Percentiles rank a stretch among this genome's conserved stretches.
Evolutionary conservation across 1,140 invertebrate species (phyloP).

Genomic region (Laupala kohalensis): DNA sequence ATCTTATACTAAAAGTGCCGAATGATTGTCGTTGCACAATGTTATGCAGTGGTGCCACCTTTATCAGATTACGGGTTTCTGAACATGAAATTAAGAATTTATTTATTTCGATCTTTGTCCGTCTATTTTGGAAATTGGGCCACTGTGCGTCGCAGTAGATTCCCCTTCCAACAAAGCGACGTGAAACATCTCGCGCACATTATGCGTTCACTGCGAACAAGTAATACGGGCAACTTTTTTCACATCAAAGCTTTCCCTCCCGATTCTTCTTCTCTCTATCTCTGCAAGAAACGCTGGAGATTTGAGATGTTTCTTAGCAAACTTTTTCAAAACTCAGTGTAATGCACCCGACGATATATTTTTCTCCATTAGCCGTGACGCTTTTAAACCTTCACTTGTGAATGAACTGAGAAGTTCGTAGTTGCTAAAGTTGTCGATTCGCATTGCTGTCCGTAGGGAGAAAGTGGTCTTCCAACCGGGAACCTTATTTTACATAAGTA

Average conservation of each 20-base stretch:
- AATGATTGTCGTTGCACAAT: no score
- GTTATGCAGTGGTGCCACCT: no score
- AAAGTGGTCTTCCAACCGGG: not conserved
- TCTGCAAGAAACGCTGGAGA: not conserved
- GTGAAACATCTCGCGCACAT: no score
- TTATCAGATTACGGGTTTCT: no score
- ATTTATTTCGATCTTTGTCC: no score
- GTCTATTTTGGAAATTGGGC: no score
- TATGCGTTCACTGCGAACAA: no score
- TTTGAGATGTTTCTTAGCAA: not conserved
- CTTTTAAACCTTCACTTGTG: not conserved
- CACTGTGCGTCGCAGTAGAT: no score
- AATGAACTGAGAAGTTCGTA: not conserved
- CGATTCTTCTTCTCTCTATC: not conserved
- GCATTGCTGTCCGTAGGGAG: not conserved
- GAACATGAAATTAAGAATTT: no score
- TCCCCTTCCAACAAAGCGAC: no score
- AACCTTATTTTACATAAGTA: not conserved
- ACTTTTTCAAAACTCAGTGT: not conserved
- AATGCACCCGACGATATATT: not conserved
- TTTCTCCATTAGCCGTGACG: not conserved
- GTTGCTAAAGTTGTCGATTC: not conserved
- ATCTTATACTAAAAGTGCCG: no score
- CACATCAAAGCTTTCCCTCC: not conserved
- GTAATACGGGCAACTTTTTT: no score